Base-by-base conservation (phyloP, 1,140 invertebrate genomes). In the Drosophila virilis region DNA sequence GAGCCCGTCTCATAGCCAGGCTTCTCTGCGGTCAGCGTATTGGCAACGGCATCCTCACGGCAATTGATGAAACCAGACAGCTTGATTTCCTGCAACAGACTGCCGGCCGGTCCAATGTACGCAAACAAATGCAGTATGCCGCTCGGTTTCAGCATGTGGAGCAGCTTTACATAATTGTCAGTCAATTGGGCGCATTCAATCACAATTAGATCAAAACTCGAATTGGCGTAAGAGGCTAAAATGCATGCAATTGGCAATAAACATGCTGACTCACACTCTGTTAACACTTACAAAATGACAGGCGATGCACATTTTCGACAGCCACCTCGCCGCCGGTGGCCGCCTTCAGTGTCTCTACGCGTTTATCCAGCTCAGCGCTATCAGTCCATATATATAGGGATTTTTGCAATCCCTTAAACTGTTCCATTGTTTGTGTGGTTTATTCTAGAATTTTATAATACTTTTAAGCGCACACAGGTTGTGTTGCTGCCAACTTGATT, bases 1-100 rank as follows among this genome's bases (percentile, higher is more conserved):
- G 94, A 94, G 43, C 94, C 94, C 77, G 95, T 93, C 92, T 96
- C 94, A 92, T 95, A 96, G 61, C 93, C 93, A 22, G 95, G 95
- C 92, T 96, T 96, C 54, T 94, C 92, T 38, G 93, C 94, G 17
- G 93, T 78, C 59, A 95, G 81, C 3, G 80, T 79, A 35, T 84
- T 74, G 89, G 92, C 92, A 48, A 89, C 92, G 15, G 91, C 59
- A 52, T 90, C 78, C 65, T 91, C 92, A 17, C 70, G 74, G 6
- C 94, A 91, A 80, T 95, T 93, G 40, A 94, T 89, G 82, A 96
- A 96, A 9, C 96, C 96, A 85, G 93, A 94, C 0, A 96, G 80
- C 84, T 95, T 96, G 10, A 96, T 90, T 40, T 91, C 88, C 43
- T 94, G 94, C 8, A 93, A 72, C 28, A 93, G 79, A 60, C 91